A percentile compares a stretch with the other conserved stretches of the same genome.
Evolutionary conservation across 2,113 vertebrate genomes (phyloP).

Genomic region (Cynoglossus semilaevis): DNA sequence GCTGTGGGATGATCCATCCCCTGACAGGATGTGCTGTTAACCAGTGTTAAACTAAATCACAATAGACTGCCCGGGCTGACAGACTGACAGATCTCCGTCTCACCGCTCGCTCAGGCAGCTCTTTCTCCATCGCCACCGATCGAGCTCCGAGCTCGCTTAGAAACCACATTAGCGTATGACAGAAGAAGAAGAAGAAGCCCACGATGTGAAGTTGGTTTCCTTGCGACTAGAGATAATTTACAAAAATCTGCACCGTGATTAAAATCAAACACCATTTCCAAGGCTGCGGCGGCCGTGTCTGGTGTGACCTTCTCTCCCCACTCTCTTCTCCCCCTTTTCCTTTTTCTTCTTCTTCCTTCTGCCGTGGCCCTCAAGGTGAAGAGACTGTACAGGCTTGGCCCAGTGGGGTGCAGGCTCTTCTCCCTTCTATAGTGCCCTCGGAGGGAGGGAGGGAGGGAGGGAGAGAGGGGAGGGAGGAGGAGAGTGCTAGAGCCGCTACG

Average conservation of each 20-base stretch:
- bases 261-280: too few relatives aligned
- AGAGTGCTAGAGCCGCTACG: constrained; percentile 15
- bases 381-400: constrained; percentile 37
- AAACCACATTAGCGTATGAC: too few relatives aligned
- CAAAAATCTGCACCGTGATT: too few relatives aligned
- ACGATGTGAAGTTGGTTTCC: too few relatives aligned
- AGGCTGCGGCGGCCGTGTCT: too few relatives aligned
- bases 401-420: constrained; percentile 39
- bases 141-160: too few relatives aligned
- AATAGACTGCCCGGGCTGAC: constrained; percentile 62
- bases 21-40: constrained; percentile 73
- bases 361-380: constrained; percentile 48
- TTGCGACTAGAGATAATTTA: too few relatives aligned
- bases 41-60: constrained; percentile 69
- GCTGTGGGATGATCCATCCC: constrained; percentile 63
- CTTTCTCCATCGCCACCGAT: background rate
- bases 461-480: background rate
- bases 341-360: constrained; percentile 10
- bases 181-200: too few relatives aligned
- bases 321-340: background rate
- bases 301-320: constrained; percentile 7
- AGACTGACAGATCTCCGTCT: constrained; percentile 59
- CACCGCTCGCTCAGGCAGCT: constrained; percentile 21
- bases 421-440: constrained; percentile 50
- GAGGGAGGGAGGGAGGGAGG: constrained; percentile 17